phyloP scores from a whole-genome alignment of 2,888 invertebrate species.

The Eristalis tenax region DNA sequence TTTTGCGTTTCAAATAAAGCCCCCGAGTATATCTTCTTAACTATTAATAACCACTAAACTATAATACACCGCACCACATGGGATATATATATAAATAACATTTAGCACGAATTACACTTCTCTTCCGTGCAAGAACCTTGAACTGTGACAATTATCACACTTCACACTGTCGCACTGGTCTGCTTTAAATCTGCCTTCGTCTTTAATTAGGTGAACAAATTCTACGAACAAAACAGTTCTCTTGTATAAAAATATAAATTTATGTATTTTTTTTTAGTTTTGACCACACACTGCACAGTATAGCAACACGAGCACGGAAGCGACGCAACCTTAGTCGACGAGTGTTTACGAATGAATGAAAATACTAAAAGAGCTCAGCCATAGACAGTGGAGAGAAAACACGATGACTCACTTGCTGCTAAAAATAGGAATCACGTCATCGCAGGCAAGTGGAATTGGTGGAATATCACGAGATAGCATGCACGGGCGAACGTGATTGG shows the following conservation, averaged over 20 bases:
- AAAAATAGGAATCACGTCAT: conserved; percentile 70
- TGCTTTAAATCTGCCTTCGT: neutral
- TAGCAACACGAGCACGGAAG: conserved; percentile 16
- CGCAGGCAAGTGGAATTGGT: conserved; percentile 53
- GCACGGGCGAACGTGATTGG: conserved; percentile 39
- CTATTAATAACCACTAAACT: neutral
- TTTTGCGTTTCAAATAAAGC: neutral
- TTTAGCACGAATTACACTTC: neutral
- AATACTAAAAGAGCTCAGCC: conserved; percentile 30
- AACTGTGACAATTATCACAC: conserved; percentile 48
- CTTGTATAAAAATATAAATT: conserved; percentile 1
- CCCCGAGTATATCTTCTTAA: neutral
- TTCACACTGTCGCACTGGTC: neutral
- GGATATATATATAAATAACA: conserved; percentile 35
- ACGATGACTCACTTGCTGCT: conserved; percentile 59
- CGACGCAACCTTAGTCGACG: conserved; percentile 46
- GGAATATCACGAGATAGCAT: conserved; percentile 58
- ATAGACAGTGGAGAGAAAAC: conserved; percentile 56
- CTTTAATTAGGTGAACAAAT: neutral
- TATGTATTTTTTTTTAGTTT: neutral
- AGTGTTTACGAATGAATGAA: conserved; percentile 69
- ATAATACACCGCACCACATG: neutral
- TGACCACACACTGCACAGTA: conserved; percentile 8
- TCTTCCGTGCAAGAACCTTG: conserved; percentile 53
- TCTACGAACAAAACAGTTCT: conserved; percentile 1